These are phyloP conservation scores for Perognathus longimembris DNA, from an alignment of 2,113 vertebrate species.

Conservation along the genomic window DNA sequence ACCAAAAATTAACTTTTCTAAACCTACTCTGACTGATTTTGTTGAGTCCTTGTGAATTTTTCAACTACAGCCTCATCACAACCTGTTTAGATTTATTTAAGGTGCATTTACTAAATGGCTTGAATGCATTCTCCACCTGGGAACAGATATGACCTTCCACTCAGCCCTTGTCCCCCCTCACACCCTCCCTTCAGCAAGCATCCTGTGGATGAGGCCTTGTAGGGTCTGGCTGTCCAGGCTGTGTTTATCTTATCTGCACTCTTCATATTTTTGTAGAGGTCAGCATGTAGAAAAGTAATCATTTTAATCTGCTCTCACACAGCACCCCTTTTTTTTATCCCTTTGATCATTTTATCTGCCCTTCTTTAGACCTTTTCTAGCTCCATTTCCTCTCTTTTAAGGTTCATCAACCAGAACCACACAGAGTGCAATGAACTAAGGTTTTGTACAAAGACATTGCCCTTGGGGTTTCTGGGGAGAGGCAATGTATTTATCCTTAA, in stretches of 20 bases:
- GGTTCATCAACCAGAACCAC: slow-evolving; percentile 72
- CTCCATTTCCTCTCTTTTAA: slow-evolving; percentile 74
- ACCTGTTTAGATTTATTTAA: background rate
- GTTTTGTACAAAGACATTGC: slow-evolving; percentile 56
- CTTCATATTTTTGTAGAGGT: slow-evolving; percentile 59
- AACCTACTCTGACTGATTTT: background rate
- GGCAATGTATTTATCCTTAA: background rate
- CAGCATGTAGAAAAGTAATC: slow-evolving; percentile 43
- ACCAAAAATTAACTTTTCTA: background rate
- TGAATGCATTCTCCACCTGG: background rate
- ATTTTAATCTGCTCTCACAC: slow-evolving; percentile 63
- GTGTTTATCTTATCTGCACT: slow-evolving; percentile 53
- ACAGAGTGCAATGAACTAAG: slow-evolving; percentile 49
- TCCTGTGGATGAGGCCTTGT: background rate
- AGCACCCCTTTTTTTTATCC: slow-evolving; percentile 23
- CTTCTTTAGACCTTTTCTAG: slow-evolving; percentile 68
- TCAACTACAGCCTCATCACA: background rate
- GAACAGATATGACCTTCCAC: background rate
- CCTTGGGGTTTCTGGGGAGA: slow-evolving; percentile 52
- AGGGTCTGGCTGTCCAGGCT: background rate
- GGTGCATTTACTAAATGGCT: background rate
- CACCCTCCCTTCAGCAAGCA: background rate
- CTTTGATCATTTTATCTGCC: slow-evolving; percentile 73
- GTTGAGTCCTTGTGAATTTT: background rate
- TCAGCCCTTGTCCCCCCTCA: background rate